Evolutionary conservation across 1,140 invertebrate species (phyloP).

Genomic region (Bombus picipes): DNA sequence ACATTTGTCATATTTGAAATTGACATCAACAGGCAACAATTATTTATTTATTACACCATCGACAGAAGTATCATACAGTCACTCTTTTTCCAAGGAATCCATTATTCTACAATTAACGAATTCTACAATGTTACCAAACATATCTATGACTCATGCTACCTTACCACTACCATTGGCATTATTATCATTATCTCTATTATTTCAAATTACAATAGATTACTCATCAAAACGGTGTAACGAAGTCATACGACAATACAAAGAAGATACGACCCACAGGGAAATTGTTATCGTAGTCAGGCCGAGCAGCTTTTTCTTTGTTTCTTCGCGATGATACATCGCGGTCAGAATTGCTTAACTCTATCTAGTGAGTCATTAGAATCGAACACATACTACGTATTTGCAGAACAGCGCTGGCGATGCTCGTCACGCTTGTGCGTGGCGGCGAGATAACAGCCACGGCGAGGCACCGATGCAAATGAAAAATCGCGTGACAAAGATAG

Average conservation of each 20-base stretch:
- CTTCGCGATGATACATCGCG: conserved; percentile 32
- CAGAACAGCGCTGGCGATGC: conserved; percentile 20
- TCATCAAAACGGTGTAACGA: not conserved
- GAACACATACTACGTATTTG: conserved; percentile 27
- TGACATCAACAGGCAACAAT: not conserved
- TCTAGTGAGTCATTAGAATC: conserved; percentile 46
- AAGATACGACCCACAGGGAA: conserved; percentile 2
- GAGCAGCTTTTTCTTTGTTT: conserved; percentile 39
- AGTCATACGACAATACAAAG: not conserved
- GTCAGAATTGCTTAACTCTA: conserved; percentile 38
- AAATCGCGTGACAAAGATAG: conserved; percentile 52
- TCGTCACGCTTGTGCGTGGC: conserved; percentile 39
- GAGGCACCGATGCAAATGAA: conserved; percentile 47
- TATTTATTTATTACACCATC: not conserved
- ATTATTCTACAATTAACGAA: not conserved
- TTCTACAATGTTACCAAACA: not conserved
- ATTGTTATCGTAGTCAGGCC: conserved; percentile 39
- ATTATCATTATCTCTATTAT: not conserved
- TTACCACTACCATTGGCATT: not conserved
- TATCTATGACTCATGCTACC: not conserved
- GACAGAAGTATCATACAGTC: not conserved
- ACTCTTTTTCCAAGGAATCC: not conserved
- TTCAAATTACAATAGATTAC: not conserved
- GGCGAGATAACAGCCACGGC: conserved; percentile 40
- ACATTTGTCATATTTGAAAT: not conserved